These are phyloP conservation scores for Erithacus rubecula DNA, from an alignment of 2,797 vertebrate species.

Conservation along the genomic window DNA sequence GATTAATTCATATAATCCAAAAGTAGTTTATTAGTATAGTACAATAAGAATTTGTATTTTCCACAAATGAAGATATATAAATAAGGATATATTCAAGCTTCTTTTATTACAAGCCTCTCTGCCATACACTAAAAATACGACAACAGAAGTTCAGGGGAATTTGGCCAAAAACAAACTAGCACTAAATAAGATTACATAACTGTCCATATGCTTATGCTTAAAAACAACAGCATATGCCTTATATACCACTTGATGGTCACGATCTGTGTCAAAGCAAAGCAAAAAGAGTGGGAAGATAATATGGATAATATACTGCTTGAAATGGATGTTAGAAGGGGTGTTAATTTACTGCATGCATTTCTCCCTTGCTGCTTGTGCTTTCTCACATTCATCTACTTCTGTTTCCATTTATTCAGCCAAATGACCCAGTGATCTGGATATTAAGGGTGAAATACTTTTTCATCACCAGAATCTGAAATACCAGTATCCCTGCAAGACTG, in stretches of 20 bases:
- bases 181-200: slow-evolving; percentile 41
- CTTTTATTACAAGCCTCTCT: background rate
- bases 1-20: background rate
- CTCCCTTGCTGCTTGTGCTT: background rate
- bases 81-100: background rate
- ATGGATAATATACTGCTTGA: background rate
- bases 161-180: slow-evolving; percentile 6
- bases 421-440: background rate
- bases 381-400: background rate
- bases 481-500: background rate
- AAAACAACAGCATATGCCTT: slow-evolving; percentile 39
- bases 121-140: background rate
- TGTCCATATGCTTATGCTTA: slow-evolving; percentile 43
- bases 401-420: background rate
- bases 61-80: background rate
- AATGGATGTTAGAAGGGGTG: background rate
- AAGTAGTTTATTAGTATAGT: background rate
- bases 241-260: slow-evolving; percentile 26
- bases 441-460: background rate
- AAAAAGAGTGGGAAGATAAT: slow-evolving; percentile 9
- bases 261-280: slow-evolving; percentile 53
- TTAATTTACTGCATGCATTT: background rate
- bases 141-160: slow-evolving; percentile 8
- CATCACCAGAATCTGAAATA: background rate
- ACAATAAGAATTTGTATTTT: background rate